Conservation (phyloP, 2,797 vertebrate species). For the Gila robusta region DNA sequence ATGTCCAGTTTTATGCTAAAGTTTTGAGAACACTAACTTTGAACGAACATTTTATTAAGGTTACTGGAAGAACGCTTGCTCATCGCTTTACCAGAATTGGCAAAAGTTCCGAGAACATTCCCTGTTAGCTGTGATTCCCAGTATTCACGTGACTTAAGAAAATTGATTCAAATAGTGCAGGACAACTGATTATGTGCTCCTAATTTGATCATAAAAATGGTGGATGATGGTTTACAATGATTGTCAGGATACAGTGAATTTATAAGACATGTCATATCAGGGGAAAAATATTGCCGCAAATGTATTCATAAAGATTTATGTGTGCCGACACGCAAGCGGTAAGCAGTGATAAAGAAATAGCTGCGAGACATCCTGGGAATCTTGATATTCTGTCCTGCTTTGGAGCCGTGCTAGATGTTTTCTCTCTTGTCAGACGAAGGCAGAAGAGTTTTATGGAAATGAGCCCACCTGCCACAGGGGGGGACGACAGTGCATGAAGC, state of each 20-base stretch:
- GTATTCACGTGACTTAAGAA: background rate
- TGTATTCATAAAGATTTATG: constrained; percentile 31
- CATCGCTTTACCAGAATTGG: background rate
- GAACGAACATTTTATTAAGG: background rate
- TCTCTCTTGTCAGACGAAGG: constrained; percentile 77
- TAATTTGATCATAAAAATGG: background rate
- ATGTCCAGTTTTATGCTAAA: background rate
- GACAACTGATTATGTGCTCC: background rate
- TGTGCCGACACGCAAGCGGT: constrained; percentile 2
- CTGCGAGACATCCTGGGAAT: constrained; percentile 70
- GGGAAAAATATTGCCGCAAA: background rate
- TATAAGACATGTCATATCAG: background rate
- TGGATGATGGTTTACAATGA: constrained; percentile 1
- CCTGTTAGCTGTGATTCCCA: background rate
- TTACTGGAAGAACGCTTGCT: background rate
- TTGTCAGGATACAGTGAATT: background rate
- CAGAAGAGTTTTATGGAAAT: constrained; percentile 81
- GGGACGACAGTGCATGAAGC: constrained; percentile 76
- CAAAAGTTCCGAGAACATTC: background rate
- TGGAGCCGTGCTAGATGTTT: constrained; percentile 68
- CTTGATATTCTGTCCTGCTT: constrained; percentile 71
- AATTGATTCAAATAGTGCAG: background rate
- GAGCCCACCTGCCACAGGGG: constrained; percentile 75
- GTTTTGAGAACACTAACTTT: background rate
- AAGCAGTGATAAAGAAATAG: constrained; percentile 45